These are phyloP conservation scores for Melieria omissa DNA, from an alignment of 2,888 invertebrate genomes.

Conservation along the genomic window DNA sequence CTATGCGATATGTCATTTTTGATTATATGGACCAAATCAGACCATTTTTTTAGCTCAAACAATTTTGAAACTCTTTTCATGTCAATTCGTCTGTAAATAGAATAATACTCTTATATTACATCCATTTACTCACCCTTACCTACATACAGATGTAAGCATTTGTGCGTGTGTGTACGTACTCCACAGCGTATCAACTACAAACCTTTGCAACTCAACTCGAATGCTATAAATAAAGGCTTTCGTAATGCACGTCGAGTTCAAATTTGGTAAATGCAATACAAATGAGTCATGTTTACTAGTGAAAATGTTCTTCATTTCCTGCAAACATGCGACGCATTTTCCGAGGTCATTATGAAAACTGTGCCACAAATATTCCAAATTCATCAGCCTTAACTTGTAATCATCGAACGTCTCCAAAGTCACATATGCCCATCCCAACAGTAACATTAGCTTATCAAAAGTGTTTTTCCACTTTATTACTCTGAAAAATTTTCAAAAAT, in stretches of 20 bases:
- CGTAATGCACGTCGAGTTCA: conserved; percentile 29
- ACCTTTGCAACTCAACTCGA: conserved; percentile 34
- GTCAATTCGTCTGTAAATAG: conserved; percentile 40
- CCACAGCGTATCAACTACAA: neutral
- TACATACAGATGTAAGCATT: no score
- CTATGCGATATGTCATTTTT: conserved; percentile 36
- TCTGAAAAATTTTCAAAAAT: conserved; percentile 4
- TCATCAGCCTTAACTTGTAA: conserved; percentile 35
- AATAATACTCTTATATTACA: no score
- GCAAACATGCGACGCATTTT: conserved; percentile 34
- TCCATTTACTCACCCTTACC: no score
- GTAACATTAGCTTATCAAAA: conserved; percentile 32
- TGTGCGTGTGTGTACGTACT: no score
- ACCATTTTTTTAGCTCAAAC: conserved; percentile 42
- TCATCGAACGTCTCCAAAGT: conserved; percentile 12
- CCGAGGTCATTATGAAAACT: conserved; percentile 24
- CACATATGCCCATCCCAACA: conserved; percentile 21
- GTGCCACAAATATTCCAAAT: conserved; percentile 36
- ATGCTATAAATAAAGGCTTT: conserved; percentile 19
- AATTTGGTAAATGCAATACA: conserved; percentile 39
- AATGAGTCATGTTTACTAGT: conserved; percentile 3
- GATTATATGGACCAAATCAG: conserved; percentile 38
- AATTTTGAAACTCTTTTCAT: conserved; percentile 41
- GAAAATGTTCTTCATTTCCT: conserved; percentile 25
- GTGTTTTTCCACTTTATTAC: conserved; percentile 31